phyloP scores from a whole-genome alignment of 2,113 vertebrate genomes.

The Sphaerodactylus townsendi region DNA sequence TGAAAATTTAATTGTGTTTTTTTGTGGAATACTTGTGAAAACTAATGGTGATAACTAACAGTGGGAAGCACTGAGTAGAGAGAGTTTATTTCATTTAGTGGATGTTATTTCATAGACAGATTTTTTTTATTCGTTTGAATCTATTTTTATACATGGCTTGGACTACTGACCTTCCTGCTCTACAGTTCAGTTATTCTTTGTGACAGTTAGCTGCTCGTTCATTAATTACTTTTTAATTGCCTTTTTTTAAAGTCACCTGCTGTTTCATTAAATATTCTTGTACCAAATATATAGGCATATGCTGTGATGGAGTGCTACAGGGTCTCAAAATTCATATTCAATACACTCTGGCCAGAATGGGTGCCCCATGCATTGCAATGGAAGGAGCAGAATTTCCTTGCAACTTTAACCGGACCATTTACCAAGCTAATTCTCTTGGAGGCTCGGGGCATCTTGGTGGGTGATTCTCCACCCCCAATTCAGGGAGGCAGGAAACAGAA shows the following conservation, averaged over 20 bases:
- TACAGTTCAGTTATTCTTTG: background rate
- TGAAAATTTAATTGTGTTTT: no score
- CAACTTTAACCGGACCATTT: background rate
- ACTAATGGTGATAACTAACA: background rate
- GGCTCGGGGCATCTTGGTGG: no score
- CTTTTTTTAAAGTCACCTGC: background rate
- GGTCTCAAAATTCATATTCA: background rate
- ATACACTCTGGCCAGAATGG: background rate
- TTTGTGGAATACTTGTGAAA: background rate
- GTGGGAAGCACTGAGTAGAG: background rate
- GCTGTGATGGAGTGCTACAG: background rate
- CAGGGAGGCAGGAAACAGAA: no score
- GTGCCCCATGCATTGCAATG: background rate
- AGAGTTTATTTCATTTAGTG: background rate
- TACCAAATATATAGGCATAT: slow-evolving; percentile 6
- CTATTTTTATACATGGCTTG: background rate
- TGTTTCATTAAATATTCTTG: background rate
- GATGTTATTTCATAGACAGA: background rate
- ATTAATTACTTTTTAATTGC: slow-evolving; percentile 7
- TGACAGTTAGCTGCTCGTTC: background rate
- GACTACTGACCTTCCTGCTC: background rate
- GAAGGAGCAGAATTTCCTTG: background rate
- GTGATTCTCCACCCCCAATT: no score
- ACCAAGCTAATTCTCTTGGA: no score
- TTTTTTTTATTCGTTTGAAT: background rate